Evolutionary conservation across 2,888 invertebrate genomes (phyloP).

Genomic region (Tanytarsus gracilentus): DNA sequence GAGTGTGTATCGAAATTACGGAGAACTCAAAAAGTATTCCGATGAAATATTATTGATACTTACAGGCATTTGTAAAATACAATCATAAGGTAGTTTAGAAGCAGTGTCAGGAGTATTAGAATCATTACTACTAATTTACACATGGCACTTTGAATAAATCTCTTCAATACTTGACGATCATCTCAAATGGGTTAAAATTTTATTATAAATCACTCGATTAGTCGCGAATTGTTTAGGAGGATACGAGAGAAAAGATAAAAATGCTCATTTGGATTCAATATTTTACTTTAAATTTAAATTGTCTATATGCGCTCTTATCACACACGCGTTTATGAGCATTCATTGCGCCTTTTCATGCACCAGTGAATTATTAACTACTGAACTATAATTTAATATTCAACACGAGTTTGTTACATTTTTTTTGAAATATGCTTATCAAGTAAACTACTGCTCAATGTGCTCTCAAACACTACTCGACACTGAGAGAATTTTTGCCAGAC

Average conservation of each 20-base stretch:
- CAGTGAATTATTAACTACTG: too few species aligned
- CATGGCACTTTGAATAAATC: slow-evolving; percentile 23
- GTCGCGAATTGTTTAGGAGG: too few species aligned
- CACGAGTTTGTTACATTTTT: too few species aligned
- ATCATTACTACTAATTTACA: slow-evolving; percentile 23
- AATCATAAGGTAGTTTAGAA: slow-evolving; percentile 24
- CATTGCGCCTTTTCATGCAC: slow-evolving; percentile 4
- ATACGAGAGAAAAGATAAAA: too few species aligned
- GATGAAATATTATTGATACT: slow-evolving; percentile 12
- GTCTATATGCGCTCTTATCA: not conserved
- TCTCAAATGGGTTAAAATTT: too few species aligned
- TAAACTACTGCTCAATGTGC: too few species aligned
- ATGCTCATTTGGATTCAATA: too few species aligned
- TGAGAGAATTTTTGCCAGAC: not conserved
- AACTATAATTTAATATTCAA: too few species aligned
- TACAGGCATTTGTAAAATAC: slow-evolving; percentile 23
- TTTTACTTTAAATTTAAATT: slow-evolving; percentile 3
- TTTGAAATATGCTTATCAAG: too few species aligned
- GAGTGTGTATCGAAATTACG: not conserved
- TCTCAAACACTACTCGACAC: too few species aligned
- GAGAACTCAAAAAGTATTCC: not conserved
- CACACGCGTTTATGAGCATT: not conserved
- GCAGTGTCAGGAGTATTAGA: slow-evolving; percentile 22
- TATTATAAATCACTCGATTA: too few species aligned
- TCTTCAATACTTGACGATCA: slow-evolving; percentile 8